These are phyloP conservation scores for Drosophila repleta DNA, from an alignment of 1,140 invertebrate species.

Conservation along the genomic window DNA sequence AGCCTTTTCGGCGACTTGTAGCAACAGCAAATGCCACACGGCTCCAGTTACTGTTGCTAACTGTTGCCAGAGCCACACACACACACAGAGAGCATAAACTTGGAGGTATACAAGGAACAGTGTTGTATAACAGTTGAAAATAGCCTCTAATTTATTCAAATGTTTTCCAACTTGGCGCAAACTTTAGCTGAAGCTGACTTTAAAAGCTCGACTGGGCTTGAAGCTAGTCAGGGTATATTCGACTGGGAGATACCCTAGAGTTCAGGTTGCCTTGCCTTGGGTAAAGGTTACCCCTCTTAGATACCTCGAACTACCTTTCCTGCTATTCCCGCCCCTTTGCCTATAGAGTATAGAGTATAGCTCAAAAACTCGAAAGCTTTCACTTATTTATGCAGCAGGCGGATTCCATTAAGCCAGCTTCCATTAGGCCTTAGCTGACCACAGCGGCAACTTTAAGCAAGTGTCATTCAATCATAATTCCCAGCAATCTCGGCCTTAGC, in stretches of 20 bases:
- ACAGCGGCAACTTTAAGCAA: not conserved
- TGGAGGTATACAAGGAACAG: not conserved
- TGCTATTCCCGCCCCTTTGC: too few relatives aligned
- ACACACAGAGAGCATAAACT: not conserved
- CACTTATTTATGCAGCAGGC: too few relatives aligned
- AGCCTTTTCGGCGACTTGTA: not conserved
- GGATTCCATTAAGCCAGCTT: too few relatives aligned
- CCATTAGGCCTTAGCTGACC: too few relatives aligned
- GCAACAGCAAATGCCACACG: not conserved
- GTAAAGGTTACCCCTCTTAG: too few relatives aligned
- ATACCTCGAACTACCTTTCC: too few relatives aligned
- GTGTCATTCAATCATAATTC: not conserved
- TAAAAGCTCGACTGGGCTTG: not conserved
- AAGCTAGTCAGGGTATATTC: not conserved
- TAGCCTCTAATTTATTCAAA: not conserved
- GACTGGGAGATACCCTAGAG: not conserved
- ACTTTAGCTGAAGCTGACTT: not conserved
- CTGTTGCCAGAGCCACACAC: not conserved
- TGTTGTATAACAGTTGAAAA: slow-evolving; percentile 2
- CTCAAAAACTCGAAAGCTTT: too few relatives aligned
- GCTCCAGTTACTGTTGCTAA: not conserved
- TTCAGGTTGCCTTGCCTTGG: too few relatives aligned
- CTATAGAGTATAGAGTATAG: too few relatives aligned
- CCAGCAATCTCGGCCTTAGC: not conserved
- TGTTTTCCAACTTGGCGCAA: not conserved